A percentile compares a stretch with the other conserved stretches of the same genome.
These are phyloP conservation scores for Marmota flaviventris DNA, from an alignment of 2,113 vertebrate genomes.

Conservation along the genomic window DNA sequence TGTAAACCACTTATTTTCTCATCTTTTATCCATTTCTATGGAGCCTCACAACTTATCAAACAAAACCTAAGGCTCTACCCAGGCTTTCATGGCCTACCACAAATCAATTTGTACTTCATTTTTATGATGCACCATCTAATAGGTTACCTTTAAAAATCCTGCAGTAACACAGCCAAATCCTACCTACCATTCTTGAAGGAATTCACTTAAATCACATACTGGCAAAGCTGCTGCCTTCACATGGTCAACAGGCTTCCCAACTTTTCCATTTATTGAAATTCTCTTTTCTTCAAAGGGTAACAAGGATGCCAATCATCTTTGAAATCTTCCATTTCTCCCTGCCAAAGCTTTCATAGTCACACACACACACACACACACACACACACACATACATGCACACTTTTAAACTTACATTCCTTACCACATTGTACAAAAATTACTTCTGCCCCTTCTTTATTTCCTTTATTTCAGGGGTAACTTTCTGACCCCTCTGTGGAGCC, in stretches of 20 bases:
- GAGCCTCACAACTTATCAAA: not conserved
- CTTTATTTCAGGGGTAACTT: not conserved
- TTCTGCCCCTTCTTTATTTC: not conserved
- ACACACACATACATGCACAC: not conserved
- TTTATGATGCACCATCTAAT: not conserved
- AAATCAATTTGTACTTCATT: not conserved
- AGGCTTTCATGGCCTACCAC: not conserved
- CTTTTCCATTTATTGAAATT: not conserved
- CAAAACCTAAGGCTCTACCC: not conserved
- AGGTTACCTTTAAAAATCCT: not conserved
- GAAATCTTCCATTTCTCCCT: not conserved
- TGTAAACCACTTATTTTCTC: not conserved
- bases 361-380: not conserved
- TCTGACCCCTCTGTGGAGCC: not conserved
- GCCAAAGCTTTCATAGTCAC: not conserved
- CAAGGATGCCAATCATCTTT: not conserved
- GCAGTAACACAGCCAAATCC: not conserved
- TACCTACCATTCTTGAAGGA: not conserved
- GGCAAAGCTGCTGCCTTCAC: not conserved
- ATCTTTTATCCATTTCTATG: not conserved
- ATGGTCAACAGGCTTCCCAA: not conserved
- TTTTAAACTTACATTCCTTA: not conserved
- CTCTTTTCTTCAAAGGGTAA: conserved; percentile 11
- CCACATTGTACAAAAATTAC: not conserved
- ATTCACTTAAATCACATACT: not conserved